Evolutionary conservation across 2,113 vertebrate species (phyloP), one percentile per base, ranked within the genome.

Genomic region (Corvus moneduloides): DNA sequence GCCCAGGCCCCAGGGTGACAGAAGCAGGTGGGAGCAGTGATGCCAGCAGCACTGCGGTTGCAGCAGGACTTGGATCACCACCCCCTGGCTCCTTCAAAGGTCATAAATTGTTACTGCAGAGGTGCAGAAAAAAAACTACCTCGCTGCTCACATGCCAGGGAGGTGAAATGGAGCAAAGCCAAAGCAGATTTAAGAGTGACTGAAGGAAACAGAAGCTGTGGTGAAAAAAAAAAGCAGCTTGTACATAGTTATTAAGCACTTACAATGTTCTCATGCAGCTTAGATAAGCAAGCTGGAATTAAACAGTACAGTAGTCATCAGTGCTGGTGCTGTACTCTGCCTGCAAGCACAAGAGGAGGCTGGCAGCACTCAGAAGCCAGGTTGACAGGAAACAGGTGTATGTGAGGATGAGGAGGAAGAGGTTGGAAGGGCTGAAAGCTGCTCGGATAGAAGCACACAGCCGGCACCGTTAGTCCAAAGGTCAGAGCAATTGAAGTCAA

Each of bases 181-280:
- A 92, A 87, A 83, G 63, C 51, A 81, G 48, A 62, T 61, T 54
- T 80, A 66, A 75, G n/a, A 67, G 12, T 14, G 52, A 76, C 2
- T 77, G 84, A 91, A 82, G 39, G 64, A 84, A 94, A 84, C 46
- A 93, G 79, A 93, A 89, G 94, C 84, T 92, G 72, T 18, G 68
- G 41, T 10, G 8, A 9, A 5, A 3, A 64, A 64, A 46, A n/a
- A 48, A 27, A 22, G 8, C 68, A 67, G 81, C 72, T 81, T 67
- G 74, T 61, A 56, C 48, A 72, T 26, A 51, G 83, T 58, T 63
- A 90, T 87, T 93, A 84, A 92, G 68, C 63, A 83, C n/a, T 84
- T 92, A 92, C 3, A 75, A 48, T 69, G 73, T 89, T 86, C 90
- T 92, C 66, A 48, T 67, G 74, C 41, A 61, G 44, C 78, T 96